Percentiles rank a stretch among this genome's conserved stretches.
These are phyloP conservation scores for Alloscopus bannaensis DNA, from an alignment of 2,888 invertebrate species.

Conservation along the genomic window DNA sequence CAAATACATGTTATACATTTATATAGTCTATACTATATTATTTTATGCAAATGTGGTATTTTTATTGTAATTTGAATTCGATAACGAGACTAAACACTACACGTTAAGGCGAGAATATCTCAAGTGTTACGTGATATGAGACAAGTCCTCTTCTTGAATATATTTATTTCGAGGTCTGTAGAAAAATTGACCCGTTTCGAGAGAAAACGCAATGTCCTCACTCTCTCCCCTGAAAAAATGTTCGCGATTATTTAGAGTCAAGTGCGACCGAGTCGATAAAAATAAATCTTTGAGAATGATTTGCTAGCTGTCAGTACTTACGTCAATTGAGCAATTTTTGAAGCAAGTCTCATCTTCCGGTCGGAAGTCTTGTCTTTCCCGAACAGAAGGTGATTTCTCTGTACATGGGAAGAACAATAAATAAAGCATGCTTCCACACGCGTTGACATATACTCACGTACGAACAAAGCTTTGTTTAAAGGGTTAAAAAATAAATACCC, in stretches of 20 bases:
- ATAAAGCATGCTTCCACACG: no score
- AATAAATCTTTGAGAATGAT: background rate
- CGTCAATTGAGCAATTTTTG: slow-evolving; percentile 58
- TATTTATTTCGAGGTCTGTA: slow-evolving; percentile 37
- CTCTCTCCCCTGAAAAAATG: slow-evolving; percentile 14
- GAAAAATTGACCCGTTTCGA: slow-evolving; percentile 47
- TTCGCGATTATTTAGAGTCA: background rate
- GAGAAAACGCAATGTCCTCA: slow-evolving; percentile 46
- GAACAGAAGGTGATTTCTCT: slow-evolving; percentile 67
- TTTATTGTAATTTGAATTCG: background rate
- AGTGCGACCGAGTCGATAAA: background rate
- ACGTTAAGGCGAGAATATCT: background rate
- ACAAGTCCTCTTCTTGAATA: slow-evolving; percentile 47
- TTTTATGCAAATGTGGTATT: no score
- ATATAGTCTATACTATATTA: background rate
- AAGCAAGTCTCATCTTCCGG: slow-evolving; percentile 33
- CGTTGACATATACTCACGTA: no score
- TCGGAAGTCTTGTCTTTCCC: slow-evolving; percentile 42
- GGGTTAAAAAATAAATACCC: slow-evolving; percentile 46
- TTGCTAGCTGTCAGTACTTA: slow-evolving; percentile 22
- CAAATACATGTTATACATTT: background rate
- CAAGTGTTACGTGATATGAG: slow-evolving; percentile 39
- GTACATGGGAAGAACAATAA: slow-evolving; percentile 17
- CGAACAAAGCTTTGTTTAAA: background rate
- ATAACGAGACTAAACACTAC: background rate